These are phyloP conservation scores for Acrocephalus kingi DNA, from an alignment of 2,113 vertebrate genomes.

Conservation along the genomic window DNA sequence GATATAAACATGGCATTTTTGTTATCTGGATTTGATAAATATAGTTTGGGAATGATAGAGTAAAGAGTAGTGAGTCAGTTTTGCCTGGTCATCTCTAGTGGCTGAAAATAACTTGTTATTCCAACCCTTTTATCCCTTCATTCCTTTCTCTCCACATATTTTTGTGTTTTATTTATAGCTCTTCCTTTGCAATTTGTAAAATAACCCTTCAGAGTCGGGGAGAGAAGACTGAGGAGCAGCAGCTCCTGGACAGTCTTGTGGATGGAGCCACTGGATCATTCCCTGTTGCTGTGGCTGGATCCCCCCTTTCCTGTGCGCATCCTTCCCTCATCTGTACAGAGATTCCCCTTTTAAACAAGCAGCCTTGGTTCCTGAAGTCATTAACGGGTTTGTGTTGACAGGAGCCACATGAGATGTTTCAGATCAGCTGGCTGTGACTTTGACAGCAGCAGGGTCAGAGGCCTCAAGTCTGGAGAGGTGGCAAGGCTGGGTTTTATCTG, in stretches of 20 bases:
- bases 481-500: not conserved
- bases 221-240: not conserved
- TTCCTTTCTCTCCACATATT: constrained; percentile 30
- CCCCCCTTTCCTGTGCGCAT: not conserved
- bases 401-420: not conserved
- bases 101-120: constrained; percentile 65
- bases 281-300: rapidly evolving
- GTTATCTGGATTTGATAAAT: constrained; percentile 26
- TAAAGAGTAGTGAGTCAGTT: constrained; percentile 45
- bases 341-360: not conserved
- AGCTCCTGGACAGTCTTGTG: not conserved
- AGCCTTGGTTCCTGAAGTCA: not conserved
- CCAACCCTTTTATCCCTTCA: constrained; percentile 39
- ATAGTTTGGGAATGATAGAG: constrained; percentile 27
- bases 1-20: constrained; percentile 3
- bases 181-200: not conserved
- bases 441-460: not conserved
- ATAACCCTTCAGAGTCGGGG: not conserved
- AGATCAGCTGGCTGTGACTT: not conserved
- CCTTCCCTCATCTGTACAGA: not conserved
- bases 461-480: not conserved
- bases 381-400: not conserved
- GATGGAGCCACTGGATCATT: not conserved
- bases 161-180: constrained; percentile 52
- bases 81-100: constrained; percentile 42